These are phyloP conservation scores for Halesus radiatus DNA, from an alignment of 1,140 invertebrate genomes.

Conservation along the genomic window DNA sequence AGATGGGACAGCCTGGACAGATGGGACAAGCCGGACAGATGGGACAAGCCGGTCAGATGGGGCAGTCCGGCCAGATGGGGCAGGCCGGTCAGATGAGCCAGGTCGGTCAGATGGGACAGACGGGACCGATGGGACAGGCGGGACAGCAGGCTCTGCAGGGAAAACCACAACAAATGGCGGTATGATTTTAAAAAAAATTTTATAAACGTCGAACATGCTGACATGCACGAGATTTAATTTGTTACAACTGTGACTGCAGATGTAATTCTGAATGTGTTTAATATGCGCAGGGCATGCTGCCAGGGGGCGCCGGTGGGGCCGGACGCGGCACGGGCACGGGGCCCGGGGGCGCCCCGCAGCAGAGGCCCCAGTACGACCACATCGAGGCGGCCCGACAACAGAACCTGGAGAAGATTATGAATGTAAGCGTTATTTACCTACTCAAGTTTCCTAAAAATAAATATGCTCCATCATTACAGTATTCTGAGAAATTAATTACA, in stretches of 20 bases:
- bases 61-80: conserved; percentile 41
- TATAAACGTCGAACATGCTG: too few relatives aligned
- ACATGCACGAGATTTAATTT: too few relatives aligned
- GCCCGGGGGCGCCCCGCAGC: conserved; percentile 58
- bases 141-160: conserved; percentile 30
- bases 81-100: conserved; percentile 30
- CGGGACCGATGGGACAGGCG: conserved; percentile 26
- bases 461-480: too few relatives aligned
- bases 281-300: conserved; percentile 54
- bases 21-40: conserved; percentile 49
- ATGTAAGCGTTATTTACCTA: conserved; percentile 11
- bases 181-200: not conserved
- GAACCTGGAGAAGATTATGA: conserved; percentile 69
- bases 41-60: conserved; percentile 46
- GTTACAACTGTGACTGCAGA: too few relatives aligned
- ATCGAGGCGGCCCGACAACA: conserved; percentile 66
- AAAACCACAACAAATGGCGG: conserved; percentile 40
- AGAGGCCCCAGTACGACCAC: conserved; percentile 61
- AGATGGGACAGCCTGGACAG: conserved; percentile 49
- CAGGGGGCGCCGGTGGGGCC: conserved; percentile 22
- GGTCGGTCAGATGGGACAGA: conserved; percentile 50
- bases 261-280: not conserved
- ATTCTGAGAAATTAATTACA: too few relatives aligned
- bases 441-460: too few relatives aligned
- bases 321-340: conserved; percentile 56